Percentiles rank a stretch among this genome's conserved stretches.
Evolutionary conservation across 2,113 vertebrate species (phyloP).

Genomic region (Theristicus caerulescens): DNA sequence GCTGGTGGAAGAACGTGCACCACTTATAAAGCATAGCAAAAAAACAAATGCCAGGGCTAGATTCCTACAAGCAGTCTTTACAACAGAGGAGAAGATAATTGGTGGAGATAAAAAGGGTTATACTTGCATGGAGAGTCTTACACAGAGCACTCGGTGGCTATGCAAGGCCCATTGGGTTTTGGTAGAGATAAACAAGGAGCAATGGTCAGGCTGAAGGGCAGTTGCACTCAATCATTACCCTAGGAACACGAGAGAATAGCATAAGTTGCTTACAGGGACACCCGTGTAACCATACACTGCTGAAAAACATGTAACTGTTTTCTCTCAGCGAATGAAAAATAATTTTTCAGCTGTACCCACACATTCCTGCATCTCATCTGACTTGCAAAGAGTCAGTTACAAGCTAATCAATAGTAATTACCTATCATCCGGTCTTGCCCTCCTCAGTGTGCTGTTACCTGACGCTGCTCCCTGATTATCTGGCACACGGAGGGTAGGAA

Average conservation of each 20-base stretch:
- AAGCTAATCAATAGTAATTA: conserved; percentile 5
- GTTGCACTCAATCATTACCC: not conserved
- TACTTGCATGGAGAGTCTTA: not conserved
- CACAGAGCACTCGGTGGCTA: not conserved
- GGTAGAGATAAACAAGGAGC: not conserved
- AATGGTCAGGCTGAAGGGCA: not conserved
- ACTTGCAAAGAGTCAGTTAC: not conserved
- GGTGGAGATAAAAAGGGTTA: not conserved
- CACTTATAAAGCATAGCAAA: not conserved
- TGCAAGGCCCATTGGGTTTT: not conserved
- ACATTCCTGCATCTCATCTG: not conserved
- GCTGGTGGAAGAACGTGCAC: not conserved
- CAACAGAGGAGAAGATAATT: not conserved
- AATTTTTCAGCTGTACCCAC: not conserved
- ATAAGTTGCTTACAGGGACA: not conserved
- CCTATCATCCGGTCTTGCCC: not conserved
- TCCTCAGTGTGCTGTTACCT: not conserved
- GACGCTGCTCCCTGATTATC: not conserved
- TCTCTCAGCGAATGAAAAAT: not conserved
- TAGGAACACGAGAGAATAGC: not conserved
- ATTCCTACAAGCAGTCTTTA: not conserved
- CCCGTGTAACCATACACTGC: not conserved
- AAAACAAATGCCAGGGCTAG: not conserved
- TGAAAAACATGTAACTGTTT: not conserved
- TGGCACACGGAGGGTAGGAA: not conserved